Evolutionary conservation across 2,113 vertebrate genomes (phyloP).

Genomic region (Puma concolor): DNA sequence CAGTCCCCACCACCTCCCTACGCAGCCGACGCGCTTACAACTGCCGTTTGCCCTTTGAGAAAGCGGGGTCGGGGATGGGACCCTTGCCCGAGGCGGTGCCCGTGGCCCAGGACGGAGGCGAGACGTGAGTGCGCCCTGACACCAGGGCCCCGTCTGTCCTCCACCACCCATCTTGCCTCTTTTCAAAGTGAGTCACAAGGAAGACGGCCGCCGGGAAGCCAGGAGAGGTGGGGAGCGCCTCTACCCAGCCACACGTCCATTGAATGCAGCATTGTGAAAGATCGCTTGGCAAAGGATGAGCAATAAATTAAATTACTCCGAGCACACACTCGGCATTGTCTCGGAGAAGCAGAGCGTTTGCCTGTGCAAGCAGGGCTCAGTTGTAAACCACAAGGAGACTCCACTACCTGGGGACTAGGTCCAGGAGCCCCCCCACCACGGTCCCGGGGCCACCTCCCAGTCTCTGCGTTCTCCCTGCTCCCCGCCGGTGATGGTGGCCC

Average conservation of each 20-base stretch:
- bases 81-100: neutral
- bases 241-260: constrained; percentile 11
- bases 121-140: neutral
- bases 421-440: neutral
- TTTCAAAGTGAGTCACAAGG: constrained; percentile 21
- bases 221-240: constrained; percentile 36
- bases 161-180: neutral
- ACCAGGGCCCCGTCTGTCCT: neutral
- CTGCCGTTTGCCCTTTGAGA: rapidly evolving
- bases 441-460: neutral
- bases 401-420: constrained; percentile 56
- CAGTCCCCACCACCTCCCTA: rapidly evolving
- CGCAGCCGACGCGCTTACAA: rapidly evolving
- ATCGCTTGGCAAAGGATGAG: constrained; percentile 67
- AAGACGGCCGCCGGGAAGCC: constrained; percentile 29
- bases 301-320: constrained; percentile 69
- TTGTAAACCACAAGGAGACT: neutral
- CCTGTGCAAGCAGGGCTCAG: constrained; percentile 40
- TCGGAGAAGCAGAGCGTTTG: rapidly evolving
- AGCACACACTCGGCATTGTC: constrained; percentile 53
- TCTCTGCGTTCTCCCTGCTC: neutral
- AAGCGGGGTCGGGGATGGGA: neutral
- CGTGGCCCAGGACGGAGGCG: neutral
- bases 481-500: neutral
- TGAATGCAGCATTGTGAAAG: constrained; percentile 58